phyloP scores from a whole-genome alignment of 2,797 vertebrate species.

The Myotis daubentonii region DNA sequence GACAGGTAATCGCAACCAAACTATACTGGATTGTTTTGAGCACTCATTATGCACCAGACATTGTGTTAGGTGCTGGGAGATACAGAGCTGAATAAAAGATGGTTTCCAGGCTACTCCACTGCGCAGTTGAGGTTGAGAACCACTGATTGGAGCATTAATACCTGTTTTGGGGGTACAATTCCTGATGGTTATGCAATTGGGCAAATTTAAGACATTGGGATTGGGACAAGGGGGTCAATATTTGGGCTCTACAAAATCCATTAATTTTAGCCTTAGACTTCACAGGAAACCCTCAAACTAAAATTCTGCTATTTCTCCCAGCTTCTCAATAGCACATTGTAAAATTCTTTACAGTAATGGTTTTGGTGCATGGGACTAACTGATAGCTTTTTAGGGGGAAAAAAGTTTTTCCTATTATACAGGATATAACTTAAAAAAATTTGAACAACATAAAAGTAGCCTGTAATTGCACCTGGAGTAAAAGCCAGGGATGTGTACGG shows the following conservation, averaged over 20 bases:
- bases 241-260: background rate
- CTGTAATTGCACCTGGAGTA: background rate
- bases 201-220: background rate
- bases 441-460: background rate
- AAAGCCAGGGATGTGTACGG: background rate
- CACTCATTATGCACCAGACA: background rate
- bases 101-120: background rate
- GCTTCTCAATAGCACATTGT: background rate
- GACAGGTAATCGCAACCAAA: background rate
- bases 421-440: background rate
- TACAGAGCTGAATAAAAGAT: background rate
- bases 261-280: constrained; percentile 83
- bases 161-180: background rate
- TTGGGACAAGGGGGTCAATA: background rate
- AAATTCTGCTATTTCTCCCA: background rate
- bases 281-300: background rate
- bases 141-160: background rate
- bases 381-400: background rate
- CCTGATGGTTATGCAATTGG: background rate
- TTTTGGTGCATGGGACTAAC: background rate
- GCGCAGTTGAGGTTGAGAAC: background rate
- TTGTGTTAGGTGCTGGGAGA: background rate
- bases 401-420: background rate
- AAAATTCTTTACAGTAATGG: background rate
- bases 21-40: background rate